These are phyloP conservation scores for Thinocorus orbignyianus DNA, from an alignment of 2,113 vertebrate species.

Conservation along the genomic window DNA sequence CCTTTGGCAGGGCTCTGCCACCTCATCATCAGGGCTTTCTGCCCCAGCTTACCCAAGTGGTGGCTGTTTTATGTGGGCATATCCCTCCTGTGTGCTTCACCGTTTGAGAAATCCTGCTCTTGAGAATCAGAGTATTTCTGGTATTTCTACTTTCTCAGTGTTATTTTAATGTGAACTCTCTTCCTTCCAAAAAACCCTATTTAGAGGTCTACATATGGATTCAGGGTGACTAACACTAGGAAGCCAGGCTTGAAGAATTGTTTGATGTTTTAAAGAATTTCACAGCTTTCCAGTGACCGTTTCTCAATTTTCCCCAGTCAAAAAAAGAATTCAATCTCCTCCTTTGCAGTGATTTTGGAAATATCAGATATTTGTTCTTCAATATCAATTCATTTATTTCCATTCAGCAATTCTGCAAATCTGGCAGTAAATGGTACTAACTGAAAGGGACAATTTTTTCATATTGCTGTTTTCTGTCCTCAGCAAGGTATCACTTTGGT, in stretches of 20 bases:
- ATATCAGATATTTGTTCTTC: not conserved
- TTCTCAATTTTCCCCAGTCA: not conserved
- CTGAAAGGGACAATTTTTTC: not conserved
- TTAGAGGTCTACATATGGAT: not conserved
- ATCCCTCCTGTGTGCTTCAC: not conserved
- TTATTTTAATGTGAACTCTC: not conserved
- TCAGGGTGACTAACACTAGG: not conserved
- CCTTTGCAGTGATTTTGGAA: not conserved
- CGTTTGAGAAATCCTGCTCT: not conserved
- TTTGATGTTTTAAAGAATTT: not conserved
- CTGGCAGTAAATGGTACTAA: not conserved
- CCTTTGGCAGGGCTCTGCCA: not conserved
- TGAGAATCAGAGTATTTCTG: not conserved
- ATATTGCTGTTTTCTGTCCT: not conserved
- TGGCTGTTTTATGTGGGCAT: not conserved
- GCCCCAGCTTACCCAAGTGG: not conserved
- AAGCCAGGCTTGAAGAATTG: not conserved
- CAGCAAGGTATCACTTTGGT: not conserved
- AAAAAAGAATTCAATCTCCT: not conserved
- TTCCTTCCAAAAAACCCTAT: not conserved
- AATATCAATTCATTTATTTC: not conserved
- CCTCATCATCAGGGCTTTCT: not conserved
- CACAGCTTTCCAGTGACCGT: not conserved
- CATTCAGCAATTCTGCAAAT: not conserved
- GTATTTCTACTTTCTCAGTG: not conserved